These are phyloP conservation scores for Perithous albicinctus DNA, from an alignment of 2,888 invertebrate species.

Conservation along the genomic window DNA sequence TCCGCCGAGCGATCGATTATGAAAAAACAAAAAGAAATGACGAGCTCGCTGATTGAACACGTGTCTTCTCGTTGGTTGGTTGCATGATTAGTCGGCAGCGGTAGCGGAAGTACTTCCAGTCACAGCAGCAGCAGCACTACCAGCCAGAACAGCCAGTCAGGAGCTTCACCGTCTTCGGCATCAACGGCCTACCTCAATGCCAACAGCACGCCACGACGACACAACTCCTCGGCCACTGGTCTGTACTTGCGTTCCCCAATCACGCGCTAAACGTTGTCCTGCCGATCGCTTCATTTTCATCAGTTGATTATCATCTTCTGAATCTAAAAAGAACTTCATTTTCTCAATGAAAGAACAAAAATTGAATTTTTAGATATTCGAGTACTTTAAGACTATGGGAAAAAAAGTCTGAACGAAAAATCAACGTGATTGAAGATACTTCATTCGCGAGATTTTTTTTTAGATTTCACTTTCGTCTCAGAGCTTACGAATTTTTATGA, in stretches of 20 bases:
- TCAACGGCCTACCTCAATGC: slow-evolving; percentile 75
- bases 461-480: no score
- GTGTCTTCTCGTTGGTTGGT: slow-evolving; percentile 80
- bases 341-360: neutral
- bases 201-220: slow-evolving; percentile 73
- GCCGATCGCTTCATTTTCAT: slow-evolving; percentile 54
- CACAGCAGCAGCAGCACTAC: slow-evolving; percentile 81
- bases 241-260: slow-evolving; percentile 76
- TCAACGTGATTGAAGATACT: no score
- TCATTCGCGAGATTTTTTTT: no score
- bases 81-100: slow-evolving; percentile 82
- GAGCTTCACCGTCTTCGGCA: slow-evolving; percentile 76
- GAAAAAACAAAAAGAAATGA: slow-evolving; percentile 15
- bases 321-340: neutral
- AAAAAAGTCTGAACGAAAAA: no score
- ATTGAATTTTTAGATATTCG: no score
- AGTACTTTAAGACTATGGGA: no score
- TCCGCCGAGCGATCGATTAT: neutral
- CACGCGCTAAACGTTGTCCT: slow-evolving; percentile 57
- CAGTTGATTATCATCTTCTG: neutral
- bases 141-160: slow-evolving; percentile 83
- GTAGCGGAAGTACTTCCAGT: slow-evolving; percentile 74
- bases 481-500: no score
- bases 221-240: slow-evolving; percentile 82
- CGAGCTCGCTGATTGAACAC: slow-evolving; percentile 62